Conservation (phyloP, 2,888 invertebrate genomes). For the Taenaris catops region DNA sequence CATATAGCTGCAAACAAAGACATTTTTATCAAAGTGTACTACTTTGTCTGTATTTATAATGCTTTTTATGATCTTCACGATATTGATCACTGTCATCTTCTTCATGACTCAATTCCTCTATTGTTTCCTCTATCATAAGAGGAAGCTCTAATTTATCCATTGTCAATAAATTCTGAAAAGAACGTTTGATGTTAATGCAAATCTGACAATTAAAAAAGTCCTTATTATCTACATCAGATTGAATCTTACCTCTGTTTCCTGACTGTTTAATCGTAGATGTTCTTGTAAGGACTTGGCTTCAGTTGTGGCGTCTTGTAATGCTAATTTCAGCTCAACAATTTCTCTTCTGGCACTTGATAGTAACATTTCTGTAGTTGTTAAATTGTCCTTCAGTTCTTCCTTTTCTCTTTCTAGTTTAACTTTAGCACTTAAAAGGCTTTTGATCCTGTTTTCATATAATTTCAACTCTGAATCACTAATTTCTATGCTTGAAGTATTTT, state of each 20-base stretch:
- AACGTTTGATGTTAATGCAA: no score
- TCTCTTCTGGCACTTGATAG: conserved; percentile 84
- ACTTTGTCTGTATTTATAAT: conserved; percentile 53
- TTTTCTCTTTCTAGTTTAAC: conserved; percentile 83
- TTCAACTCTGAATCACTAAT: conserved; percentile 62
- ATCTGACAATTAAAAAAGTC: no score
- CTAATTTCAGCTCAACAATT: conserved; percentile 81
- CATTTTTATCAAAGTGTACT: conserved; percentile 47
- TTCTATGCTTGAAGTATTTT: conserved; percentile 37
- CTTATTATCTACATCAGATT: no score
- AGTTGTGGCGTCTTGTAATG: conserved; percentile 82
- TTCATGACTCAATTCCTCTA: conserved; percentile 64
- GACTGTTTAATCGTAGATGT: conserved; percentile 67
- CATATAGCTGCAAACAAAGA: not conserved
- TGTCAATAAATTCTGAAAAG: conserved; percentile 47
- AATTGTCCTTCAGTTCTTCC: conserved; percentile 77
- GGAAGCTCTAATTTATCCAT: conserved; percentile 54
- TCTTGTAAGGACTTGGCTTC: conserved; percentile 81
- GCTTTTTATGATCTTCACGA: conserved; percentile 42
- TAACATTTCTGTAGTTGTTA: conserved; percentile 79
- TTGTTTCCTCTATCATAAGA: conserved; percentile 53
- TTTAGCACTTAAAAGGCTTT: conserved; percentile 72
- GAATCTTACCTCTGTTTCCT: no score
- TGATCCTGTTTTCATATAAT: conserved; percentile 67
- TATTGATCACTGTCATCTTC: conserved; percentile 50